Evolutionary conservation across 2,113 vertebrate species (phyloP).

Genomic region (Thymallus thymallus): DNA sequence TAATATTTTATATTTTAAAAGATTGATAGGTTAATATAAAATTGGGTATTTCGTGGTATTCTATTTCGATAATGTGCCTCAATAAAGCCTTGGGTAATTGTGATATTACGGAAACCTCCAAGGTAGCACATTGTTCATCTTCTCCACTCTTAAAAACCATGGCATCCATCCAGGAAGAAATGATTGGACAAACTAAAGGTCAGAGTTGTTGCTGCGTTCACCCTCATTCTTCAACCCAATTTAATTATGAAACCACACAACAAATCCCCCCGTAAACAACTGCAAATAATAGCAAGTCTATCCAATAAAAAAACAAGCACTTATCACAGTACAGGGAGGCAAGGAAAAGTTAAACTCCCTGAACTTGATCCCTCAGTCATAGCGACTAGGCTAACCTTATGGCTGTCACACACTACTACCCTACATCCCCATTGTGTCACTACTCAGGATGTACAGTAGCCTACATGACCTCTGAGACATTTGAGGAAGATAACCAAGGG

Average conservation of each 20-base stretch:
- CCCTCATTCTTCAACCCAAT: constrained; percentile 13
- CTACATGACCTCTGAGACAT: not conserved
- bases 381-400: not conserved
- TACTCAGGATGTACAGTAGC: not conserved
- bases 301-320: not conserved
- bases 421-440: not conserved
- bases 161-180: constrained; percentile 7
- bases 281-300: not conserved
- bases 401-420: not conserved
- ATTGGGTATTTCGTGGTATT: not conserved
- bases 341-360: not conserved
- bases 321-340: not conserved
- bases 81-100: not conserved
- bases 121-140: not conserved
- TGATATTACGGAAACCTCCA: not conserved
- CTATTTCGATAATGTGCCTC: not conserved
- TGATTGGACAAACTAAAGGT: constrained; percentile 17
- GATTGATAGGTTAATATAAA: not conserved
- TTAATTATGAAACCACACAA: constrained; percentile 5
- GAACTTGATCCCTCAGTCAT: not conserved
- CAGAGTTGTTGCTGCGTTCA: constrained; percentile 16
- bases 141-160: constrained; percentile 11
- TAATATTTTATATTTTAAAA: not conserved
- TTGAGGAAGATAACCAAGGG: not conserved
- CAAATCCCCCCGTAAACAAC: not conserved